Base-by-base conservation (phyloP, 2,113 vertebrate species). In the Puffinus mauretanicus region DNA sequence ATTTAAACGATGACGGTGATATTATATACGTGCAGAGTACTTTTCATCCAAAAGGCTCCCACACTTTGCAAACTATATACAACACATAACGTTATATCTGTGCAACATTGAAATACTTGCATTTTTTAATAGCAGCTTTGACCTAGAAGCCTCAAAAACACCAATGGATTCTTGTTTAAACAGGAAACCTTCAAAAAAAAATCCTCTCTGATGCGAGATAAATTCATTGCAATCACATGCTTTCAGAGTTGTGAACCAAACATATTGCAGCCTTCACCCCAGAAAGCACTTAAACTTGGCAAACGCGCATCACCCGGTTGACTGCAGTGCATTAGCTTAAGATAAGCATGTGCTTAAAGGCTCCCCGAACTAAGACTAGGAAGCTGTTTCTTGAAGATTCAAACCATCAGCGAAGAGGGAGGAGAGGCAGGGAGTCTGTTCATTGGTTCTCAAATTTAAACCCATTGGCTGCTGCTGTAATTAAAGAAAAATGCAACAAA, bases 381-480 rank as follows among this genome's bases (percentile, higher is more conserved):
- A 96, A 91, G 44, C 20, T 54, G 19, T 67, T 93, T 72, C 61
- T 85, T 95, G 77, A 81, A 75, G 65, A 69, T 61, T 94, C 57
- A 91, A 79, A 71, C 46, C 24, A 11, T n/a, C 44, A 88, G 19
- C 2, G 0, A 79, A 80, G 49, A 82, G 49, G 58, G 42, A 54
- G 49, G 49, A 93, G 84, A 91, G 25, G 20, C 27, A 79, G 46
- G 32, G 32, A 85, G 71, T 66, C 54, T 38, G n/a, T 40, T 93
- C 73, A 87, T 91, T 96, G 91, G 84, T 29, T 91, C 36, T 82
- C 49, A 36, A 61, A 38, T 96, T 96, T 91, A 93, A 95, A 93
- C 46, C 44, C 67, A 90, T 85, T 96, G 86, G 93, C 32, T 89
- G 52, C 67, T 55, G 73, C 78, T 62, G 55, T 61, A 94, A 95